Conservation (phyloP, 2,113 vertebrate genomes). For the Gambusia holbrooki region DNA sequence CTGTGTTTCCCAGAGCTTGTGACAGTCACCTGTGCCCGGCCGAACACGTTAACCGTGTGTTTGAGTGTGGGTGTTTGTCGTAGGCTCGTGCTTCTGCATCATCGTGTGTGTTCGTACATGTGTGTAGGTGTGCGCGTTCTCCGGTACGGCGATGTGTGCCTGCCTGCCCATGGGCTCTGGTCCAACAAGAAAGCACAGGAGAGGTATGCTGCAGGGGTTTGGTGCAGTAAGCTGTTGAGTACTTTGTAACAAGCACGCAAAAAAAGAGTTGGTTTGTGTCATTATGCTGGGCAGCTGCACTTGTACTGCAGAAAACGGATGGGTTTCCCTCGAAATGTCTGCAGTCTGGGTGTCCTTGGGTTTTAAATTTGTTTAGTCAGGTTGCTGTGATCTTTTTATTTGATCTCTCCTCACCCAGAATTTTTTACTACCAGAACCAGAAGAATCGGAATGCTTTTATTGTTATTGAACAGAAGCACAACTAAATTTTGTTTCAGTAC, state of each 20-base stretch:
- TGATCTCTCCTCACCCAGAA: background rate
- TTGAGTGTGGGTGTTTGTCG: conserved; percentile 40
- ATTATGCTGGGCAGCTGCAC: conserved; percentile 35
- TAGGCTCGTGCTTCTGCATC: conserved; percentile 39
- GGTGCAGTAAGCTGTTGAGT: conserved; percentile 82
- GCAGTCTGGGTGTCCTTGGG: conserved; percentile 25
- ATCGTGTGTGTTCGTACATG: conserved; percentile 7
- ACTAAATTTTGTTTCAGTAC: no score
- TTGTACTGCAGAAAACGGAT: conserved; percentile 30
- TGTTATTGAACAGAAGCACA: no score
- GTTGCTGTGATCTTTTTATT: background rate
- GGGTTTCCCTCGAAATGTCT: conserved; percentile 33
- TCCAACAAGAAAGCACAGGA: conserved; percentile 70
- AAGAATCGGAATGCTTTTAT: no score
- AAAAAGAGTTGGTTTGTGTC: conserved; percentile 43
- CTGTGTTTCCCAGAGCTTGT: conserved; percentile 44
- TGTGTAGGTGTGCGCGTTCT: conserved; percentile 10
- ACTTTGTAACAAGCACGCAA: conserved; percentile 56
- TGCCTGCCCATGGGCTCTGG: conserved; percentile 66
- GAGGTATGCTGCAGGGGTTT: conserved; percentile 76
- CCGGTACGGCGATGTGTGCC: conserved; percentile 12
- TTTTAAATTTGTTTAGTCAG: conserved; percentile 4
- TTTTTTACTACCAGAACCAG: background rate
- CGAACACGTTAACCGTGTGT: conserved; percentile 34
- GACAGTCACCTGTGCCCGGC: conserved; percentile 42